These are phyloP conservation scores for Nerophis ophidion DNA, from an alignment of 2,113 vertebrate species.

Conservation along the genomic window DNA sequence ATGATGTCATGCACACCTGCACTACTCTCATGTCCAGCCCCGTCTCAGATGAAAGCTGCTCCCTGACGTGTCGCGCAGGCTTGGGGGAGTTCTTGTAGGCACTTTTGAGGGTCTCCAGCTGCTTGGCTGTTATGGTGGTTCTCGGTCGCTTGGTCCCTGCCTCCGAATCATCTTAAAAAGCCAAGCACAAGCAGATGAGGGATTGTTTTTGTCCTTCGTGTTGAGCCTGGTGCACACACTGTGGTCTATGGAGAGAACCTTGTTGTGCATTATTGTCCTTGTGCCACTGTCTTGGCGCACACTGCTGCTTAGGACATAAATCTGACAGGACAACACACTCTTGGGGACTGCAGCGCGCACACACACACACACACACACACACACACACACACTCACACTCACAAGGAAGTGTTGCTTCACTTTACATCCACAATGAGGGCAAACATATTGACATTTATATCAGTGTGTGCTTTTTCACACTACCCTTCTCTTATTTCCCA, in stretches of 20 bases:
- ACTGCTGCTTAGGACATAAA: conserved; percentile 61
- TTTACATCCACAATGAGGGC: conserved; percentile 77
- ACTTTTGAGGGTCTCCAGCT: conserved; percentile 95
- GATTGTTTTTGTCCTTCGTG: conserved; percentile 8
- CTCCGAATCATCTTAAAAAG: conserved; percentile 85
- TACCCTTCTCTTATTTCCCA: background rate
- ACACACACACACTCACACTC: conserved; percentile 7
- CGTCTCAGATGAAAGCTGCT: conserved; percentile 96
- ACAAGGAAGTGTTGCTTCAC: conserved; percentile 61
- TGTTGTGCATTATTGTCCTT: conserved; percentile 59
- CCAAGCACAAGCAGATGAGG: conserved; percentile 35
- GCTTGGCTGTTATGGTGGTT: conserved; percentile 97
- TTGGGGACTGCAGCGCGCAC: conserved; percentile 58
- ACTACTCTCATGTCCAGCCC: conserved; percentile 98
- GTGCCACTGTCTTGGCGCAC: conserved; percentile 53
- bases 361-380: background rate
- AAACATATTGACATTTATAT: conserved; percentile 17
- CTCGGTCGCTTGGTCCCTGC: conserved; percentile 91
- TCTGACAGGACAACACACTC: conserved; percentile 58
- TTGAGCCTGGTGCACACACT: conserved; percentile 19
- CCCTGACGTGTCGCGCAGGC: conserved; percentile 89
- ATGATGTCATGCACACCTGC: conserved; percentile 75
- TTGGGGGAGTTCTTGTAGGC: conserved; percentile 99
- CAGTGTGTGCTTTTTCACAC: background rate
- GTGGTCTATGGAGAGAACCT: conserved; percentile 40